Percentiles rank a stretch among this genome's conserved stretches.
Conservation (phyloP, 2,888 invertebrate genomes). For the Leptopilina syphax region DNA sequence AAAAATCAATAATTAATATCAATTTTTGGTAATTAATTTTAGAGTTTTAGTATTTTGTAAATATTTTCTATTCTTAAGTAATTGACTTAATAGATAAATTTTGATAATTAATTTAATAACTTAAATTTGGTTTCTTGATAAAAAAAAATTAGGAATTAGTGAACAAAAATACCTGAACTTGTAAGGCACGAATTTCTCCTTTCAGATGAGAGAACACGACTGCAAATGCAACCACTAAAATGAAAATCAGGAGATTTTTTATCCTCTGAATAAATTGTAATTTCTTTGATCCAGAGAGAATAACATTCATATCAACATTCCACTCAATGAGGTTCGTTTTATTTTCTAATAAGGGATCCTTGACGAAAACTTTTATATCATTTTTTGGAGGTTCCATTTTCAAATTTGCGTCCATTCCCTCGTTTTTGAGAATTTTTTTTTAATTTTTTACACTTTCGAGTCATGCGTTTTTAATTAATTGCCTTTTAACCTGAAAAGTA, state of each 20-base stretch:
- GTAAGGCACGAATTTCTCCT: slow-evolving; percentile 63
- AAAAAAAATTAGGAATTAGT: too few species aligned
- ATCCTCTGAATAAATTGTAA: slow-evolving; percentile 64
- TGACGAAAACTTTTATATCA: slow-evolving; percentile 59
- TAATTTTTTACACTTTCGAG: not conserved
- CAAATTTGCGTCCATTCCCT: slow-evolving; percentile 56
- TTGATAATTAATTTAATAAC: too few species aligned
- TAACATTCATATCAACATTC: slow-evolving; percentile 70
- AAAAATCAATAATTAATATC: not conserved
- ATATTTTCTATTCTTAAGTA: too few species aligned
- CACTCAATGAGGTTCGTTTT: slow-evolving; percentile 66
- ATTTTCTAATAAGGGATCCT: slow-evolving; percentile 52
- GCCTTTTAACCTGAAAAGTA: not conserved
- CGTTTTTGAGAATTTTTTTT: slow-evolving; percentile 6
- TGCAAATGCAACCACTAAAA: slow-evolving; percentile 58
- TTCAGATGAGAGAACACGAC: slow-evolving; percentile 59
- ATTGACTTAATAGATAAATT: too few species aligned
- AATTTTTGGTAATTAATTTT: not conserved
- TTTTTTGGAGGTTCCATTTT: slow-evolving; percentile 56
- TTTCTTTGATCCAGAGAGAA: slow-evolving; percentile 61
- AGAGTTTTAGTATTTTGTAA: too few species aligned
- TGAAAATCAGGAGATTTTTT: slow-evolving; percentile 58
- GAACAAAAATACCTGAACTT: slow-evolving; percentile 64
- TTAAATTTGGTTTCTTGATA: too few species aligned
- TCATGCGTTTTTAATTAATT: slow-evolving; percentile 13